Percentiles rank a stretch among this genome's conserved stretches.
Evolutionary conservation across 2,888 invertebrate genomes (phyloP).

Genomic region (Sisyra terminalis): DNA sequence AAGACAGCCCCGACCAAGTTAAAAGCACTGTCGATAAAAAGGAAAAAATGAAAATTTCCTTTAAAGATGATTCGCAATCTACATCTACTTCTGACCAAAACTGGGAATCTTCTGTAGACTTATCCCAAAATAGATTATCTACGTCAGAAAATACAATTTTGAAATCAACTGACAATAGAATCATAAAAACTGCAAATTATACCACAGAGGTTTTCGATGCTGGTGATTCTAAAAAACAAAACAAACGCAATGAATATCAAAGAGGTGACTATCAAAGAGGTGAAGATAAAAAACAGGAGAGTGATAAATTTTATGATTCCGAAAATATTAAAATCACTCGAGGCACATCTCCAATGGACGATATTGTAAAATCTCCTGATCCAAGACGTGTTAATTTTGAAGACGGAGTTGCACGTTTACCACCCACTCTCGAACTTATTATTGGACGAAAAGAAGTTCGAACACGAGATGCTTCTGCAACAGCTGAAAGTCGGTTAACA

Average conservation of each 20-base stretch:
- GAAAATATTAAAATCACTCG: conserved; percentile 16
- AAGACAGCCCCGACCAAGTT: conserved; percentile 16
- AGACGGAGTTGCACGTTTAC: conserved; percentile 14
- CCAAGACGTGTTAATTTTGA: conserved; percentile 16
- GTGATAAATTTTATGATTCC: conserved; percentile 9
- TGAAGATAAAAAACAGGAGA: neutral
- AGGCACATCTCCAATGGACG: conserved; percentile 24
- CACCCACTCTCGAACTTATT: conserved; percentile 29
- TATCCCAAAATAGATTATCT: neutral
- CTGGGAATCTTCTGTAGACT: conserved; percentile 5
- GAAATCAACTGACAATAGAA: neutral
- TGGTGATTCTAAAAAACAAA: neutral
- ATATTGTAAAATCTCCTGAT: conserved; percentile 17
- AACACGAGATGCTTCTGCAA: conserved; percentile 31
- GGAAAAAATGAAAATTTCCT: conserved; percentile 12
- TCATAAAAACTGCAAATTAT: neutral
- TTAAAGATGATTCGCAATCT: conserved; percentile 11
- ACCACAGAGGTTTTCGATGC: neutral
- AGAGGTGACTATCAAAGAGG: conserved; percentile 1
- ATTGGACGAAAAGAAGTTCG: conserved; percentile 35
- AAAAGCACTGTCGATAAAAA: conserved; percentile 14
- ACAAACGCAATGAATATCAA: neutral
- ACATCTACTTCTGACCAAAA: neutral
- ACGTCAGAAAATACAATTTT: too few species aligned
- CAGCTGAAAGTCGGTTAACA: conserved; percentile 33